Base-by-base conservation (phyloP, 1,140 invertebrate species). In the Pseudomyrmex sp. region DNA sequence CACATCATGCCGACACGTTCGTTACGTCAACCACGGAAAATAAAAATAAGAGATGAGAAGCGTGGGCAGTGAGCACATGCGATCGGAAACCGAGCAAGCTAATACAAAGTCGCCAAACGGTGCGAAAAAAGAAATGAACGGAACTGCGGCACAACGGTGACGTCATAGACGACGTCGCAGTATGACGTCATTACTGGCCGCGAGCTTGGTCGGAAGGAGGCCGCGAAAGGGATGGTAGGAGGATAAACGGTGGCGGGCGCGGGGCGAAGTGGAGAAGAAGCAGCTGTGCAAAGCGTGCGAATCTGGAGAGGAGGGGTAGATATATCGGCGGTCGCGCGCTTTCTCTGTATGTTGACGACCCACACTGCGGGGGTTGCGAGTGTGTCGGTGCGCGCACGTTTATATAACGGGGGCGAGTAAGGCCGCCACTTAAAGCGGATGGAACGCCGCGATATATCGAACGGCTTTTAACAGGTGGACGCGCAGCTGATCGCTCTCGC, bases 141-240 rank as follows among this genome's bases (percentile, higher is more conserved):
- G 93, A 93, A 94, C 93, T 93, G 93, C 93, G 92, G 93, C 92
- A 94, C 87, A 91, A 91, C 91, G 83, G 90, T 93, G 92, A 93
- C 93, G 93, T 94, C 91, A 94, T 89, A 83, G 88, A 88, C 91
- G 91, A 92, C 92, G 92, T 92, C 88, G 88, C 87, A 92, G 86
- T 88, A 90, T 91, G 91, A 93, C 93, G 92, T 94, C 92, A 94
- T 63, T 83, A 35, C 63, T 50, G 82, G 65, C 50, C 65, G 75
- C 58, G 82, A 56, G 54, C 79, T 83, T 68, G 85, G 65, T 79
- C 85, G 82, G 88, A 69, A 86, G 83, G 85, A 73, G 82, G 85
- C 88, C 82, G 88, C 76, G 61, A 66, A 69, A 80, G 85, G 74
- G 82, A 83, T 65, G 61, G 68, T 76, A 35, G 62, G 84, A 86